Evolutionary conservation across 2,113 vertebrate species (phyloP), one percentile per base, ranked within the genome.

Genomic region (Leuciscus idus): DNA sequence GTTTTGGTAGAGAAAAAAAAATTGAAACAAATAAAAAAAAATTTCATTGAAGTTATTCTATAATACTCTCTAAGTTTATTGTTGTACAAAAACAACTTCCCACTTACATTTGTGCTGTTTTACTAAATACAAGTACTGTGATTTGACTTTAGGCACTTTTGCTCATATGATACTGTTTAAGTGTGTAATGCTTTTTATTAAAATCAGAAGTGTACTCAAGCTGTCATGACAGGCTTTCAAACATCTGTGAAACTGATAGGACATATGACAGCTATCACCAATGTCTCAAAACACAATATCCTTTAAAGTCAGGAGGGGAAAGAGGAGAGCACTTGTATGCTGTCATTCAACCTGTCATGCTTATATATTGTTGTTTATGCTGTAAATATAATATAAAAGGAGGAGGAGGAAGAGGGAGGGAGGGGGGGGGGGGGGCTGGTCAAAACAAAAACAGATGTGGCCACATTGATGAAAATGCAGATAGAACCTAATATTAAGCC

Each of bases 371-470:
- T 68, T 75, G 12, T 75, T 81, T 48, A 82, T 62, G 23, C 8
- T 39, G 52, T 72, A 4, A 21, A 33, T 15, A 33, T 36, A 46
- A 15, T 26, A n/a, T 10, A 50, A 70, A 23, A 8, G 17, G 33
- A 72, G 3, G 19, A 12, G 55, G 15, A n/a, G n/a, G 33, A 12
- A 15, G 50, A 17, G 1, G 5, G n/a, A 75, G 3, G 28, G 1
- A 15, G 39, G 39, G 4, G 17, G n/a, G 30, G 12, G 39, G 1
- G 39, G 6, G 6, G 1, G 39, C 0, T 8, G 1, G 30, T 2
- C 89, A 92, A 93, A 92, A 89, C 90, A 89, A 92, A 93, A 92
- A 66, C 90, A 94, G 90, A 88, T 92, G 92, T 80, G 64, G 86
- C 85, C 62, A 10, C 52, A 85, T 39, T 26, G 91, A 87, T 86